Evolutionary conservation across 2,797 vertebrate species (phyloP), one percentile per base, ranked within the genome.

Genomic region (Myotis myotis): DNA sequence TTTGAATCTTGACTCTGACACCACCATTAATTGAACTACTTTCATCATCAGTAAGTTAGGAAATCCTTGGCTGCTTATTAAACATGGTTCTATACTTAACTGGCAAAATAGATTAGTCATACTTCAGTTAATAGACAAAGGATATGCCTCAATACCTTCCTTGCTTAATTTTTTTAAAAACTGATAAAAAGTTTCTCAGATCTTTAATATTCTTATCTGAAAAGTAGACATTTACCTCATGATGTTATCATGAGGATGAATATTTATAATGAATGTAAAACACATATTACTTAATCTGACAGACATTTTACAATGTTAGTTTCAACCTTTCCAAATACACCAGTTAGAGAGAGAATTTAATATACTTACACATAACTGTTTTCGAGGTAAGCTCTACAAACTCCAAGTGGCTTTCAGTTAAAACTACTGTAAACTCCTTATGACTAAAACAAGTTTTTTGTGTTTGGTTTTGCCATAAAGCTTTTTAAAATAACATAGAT

Each of bases 221-320:
- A 78, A 87, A 55, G 28, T 38, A 47, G 20, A 49, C 7, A 62
- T 89, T 80, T 78, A 41, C 49, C 41, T 89, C 38, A 70, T 44
- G 2, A 25, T 53, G 1, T 70, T 89, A 76, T 64, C n/a, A 87
- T 25, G 79, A 75, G 25, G 38, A 84, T 30, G 66, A 66, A 47
- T n/a, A 71, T 91, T 95, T 33, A 53, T 70, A 92, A 86, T 83
- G 30, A 95, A 83, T 51, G 10, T 64, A 91, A 91, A 86, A 80
- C 49, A 87, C 8, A 3, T 75, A 7, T 36, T 41, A 53, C 12
- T 76, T 89, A 57, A 82, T 23, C 19, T 64, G 33, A 10, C 17
- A 51, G 30, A 16, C 28, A 38, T 47, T 86, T 75, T 75, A 36
- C 55, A 41, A 78, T 75, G n/a, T 84, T 83, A 80, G 28, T 38